Evolutionary conservation across 2,113 vertebrate species (phyloP), one percentile per base, ranked within the genome.

Genomic region (Chrysochloris asiatica): DNA sequence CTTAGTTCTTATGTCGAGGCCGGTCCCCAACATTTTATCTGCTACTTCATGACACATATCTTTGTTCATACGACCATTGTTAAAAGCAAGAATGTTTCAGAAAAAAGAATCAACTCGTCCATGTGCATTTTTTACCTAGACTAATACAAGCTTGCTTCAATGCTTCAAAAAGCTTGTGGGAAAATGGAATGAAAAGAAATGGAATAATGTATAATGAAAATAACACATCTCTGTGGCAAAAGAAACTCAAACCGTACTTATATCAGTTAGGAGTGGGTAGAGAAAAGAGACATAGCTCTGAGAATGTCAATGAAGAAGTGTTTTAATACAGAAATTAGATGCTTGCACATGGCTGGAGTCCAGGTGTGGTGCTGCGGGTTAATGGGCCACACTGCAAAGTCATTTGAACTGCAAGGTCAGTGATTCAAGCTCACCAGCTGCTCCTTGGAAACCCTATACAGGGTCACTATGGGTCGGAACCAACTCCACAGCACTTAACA

Each of bases 171-270:
- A n/a, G n/a, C n/a, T n/a, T n/a, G n/a, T n/a, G n/a, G n/a, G n/a
- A n/a, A n/a, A n/a, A n/a, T n/a, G n/a, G n/a, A n/a, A n/a, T n/a
- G n/a, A n/a, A n/a, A n/a, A n/a, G n/a, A n/a, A n/a, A n/a, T n/a
- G n/a, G n/a, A n/a, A n/a, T n/a, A n/a, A n/a, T n/a, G n/a, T 28
- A 72, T 85, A 63, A 61, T 76, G 41, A 75, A 90, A 85, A 75
- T 72, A 85, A 89, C 45, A 79, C 0, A 75, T 59, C 92, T 59
- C n/a, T 16, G 45, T 33, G 54, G n/a, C n/a, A 47, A 76, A 87
- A 47, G 19, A 80, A 75, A 67, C 8, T 52, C 13, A 79, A 45
- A 54, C 12, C 11, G n/a, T 21, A 19, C 12, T 26, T 8, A n/a
- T n/a, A n/a, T n/a, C n/a, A 91, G 10, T 71, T 21, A 78, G 47